Evolutionary conservation across 2,888 invertebrate genomes (phyloP).

Genomic region (Amorpha juglandis): DNA sequence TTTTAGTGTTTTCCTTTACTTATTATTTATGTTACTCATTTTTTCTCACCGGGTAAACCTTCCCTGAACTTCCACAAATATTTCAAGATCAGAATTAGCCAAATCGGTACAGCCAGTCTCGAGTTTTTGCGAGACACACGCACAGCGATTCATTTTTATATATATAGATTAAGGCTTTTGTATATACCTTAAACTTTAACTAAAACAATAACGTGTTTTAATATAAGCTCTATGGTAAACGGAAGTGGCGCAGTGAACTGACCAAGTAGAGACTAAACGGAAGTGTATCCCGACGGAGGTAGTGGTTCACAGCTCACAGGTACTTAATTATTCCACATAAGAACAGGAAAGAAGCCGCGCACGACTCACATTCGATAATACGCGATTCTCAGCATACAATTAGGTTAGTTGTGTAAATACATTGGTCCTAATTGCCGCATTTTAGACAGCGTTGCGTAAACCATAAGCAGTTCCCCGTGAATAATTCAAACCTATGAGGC

Average conservation of each 20-base stretch:
- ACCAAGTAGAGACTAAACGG: conserved; percentile 12
- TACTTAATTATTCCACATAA: conserved; percentile 21
- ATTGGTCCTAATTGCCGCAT: conserved; percentile 41
- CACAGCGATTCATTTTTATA: no score
- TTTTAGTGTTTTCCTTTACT: no score
- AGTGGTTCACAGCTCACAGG: conserved; percentile 9
- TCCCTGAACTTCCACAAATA: no score
- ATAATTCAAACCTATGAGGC: conserved; percentile 20
- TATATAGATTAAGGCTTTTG: no score
- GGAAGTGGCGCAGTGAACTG: conserved; percentile 7
- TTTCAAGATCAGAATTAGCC: no score
- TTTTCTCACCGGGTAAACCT: no score
- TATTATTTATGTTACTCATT: no score
- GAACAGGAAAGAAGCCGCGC: conserved; percentile 17
- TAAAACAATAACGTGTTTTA: neutral
- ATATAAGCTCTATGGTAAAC: neutral
- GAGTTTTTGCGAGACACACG: no score
- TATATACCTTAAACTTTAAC: no score
- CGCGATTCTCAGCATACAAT: conserved; percentile 8
- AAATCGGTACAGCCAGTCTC: no score
- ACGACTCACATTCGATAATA: conserved; percentile 36
- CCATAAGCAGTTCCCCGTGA: conserved; percentile 26
- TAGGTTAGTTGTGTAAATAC: conserved; percentile 15
- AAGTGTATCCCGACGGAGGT: conserved; percentile 20
- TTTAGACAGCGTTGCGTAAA: conserved; percentile 45